Evolutionary conservation across 2,797 vertebrate species (phyloP), one percentile per base, ranked within the genome.

Genomic region (Eidolon dupreanum): DNA sequence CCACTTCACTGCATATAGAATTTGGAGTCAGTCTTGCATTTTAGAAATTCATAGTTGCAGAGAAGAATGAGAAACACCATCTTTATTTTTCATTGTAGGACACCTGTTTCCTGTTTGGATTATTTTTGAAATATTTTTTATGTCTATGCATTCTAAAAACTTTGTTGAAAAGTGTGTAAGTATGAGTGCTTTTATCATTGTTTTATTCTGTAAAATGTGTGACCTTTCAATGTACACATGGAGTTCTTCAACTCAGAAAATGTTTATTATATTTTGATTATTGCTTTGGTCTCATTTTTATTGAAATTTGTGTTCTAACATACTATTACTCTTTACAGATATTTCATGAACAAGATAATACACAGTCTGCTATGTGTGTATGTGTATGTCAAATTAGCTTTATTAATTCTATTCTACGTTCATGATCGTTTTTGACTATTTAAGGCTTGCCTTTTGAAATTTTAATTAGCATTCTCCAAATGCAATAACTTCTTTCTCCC

Each of bases 21-120:
- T 81, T 78, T 26, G 41, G 49, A 53, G 51, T 49, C 22, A 78
- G 13, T 22, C 16, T 96, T 92, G 20, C 11, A 43, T 61, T 94
- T 97, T 31, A 92, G 55, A 85, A 95, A 88, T 74, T 57, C n/a
- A 70, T 9, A 95, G 13, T 70, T 93, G 65, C 7, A 66, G 33
- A 61, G 19, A 78, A 77, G 13, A 17, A 57, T 70, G 8, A 74
- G 31, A 11, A 41, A 95, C 20, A 17, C 8, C 8, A 41, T 20
- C n/a, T 61, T 53, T 65, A 65, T 24, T 75, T 89, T 87, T 66
- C 7, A 31, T 53, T 41, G 22, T 46, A 77, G 43, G 41, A 36
- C 31, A 85, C 4, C 17, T 83, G 36, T 89, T 78, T 92, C 57
- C 33, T 59, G 28, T 75, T n/a, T 68, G 19, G 5, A 73, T 53